Evolutionary conservation across 2,113 vertebrate genomes (phyloP), one percentile per base, ranked within the genome.

Genomic region (Cyprinodon tularosa): DNA sequence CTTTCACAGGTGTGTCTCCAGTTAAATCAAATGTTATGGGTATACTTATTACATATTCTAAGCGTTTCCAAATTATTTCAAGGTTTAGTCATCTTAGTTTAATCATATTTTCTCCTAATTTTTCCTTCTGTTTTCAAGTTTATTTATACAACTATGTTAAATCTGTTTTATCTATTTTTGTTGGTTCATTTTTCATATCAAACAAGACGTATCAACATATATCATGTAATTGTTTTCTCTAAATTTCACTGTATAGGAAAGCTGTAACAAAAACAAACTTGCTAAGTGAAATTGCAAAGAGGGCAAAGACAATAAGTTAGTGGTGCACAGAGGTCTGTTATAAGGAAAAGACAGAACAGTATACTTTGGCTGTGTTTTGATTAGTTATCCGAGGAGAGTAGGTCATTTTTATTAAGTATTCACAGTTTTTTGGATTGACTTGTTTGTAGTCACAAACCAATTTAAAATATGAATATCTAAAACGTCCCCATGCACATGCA

Each of bases 371-470:
- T 62, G 57, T 12, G 37, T 66, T 70, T 68, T 65, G 39, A 60
- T 66, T 66, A 70, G 62, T 78, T 79, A 64, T 66, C 61, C 65
- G 59, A 37, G 0, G 22, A 77, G 15, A 72, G 53, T 66, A 7
- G 71, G 42, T 40, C 2, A 62, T 66, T 81, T 71, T 62, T 3
- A 62, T 57, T 14, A 57, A 57, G 37, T 83, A 80, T 60, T 91
- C 91, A 90, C 86, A 90, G 86, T 90, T 84, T 88, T 81, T 78
- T 71, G 77, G 50, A 77, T 72, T 84, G 39, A 75, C 60, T 42
- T 9, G 38, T 38, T 60, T 3, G 12, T 66, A 59, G 69, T 44
- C 37, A 44, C 53, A 1, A 17, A 38, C 62, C 2, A 59, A 67
- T 63, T 76, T 2, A 62, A 81, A 78, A 85, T 62, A 74, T 77